Percentiles rank a stretch among this genome's conserved stretches.
Evolutionary conservation across 2,797 vertebrate species (phyloP).

Genomic region (Phyllotis vaccarum): DNA sequence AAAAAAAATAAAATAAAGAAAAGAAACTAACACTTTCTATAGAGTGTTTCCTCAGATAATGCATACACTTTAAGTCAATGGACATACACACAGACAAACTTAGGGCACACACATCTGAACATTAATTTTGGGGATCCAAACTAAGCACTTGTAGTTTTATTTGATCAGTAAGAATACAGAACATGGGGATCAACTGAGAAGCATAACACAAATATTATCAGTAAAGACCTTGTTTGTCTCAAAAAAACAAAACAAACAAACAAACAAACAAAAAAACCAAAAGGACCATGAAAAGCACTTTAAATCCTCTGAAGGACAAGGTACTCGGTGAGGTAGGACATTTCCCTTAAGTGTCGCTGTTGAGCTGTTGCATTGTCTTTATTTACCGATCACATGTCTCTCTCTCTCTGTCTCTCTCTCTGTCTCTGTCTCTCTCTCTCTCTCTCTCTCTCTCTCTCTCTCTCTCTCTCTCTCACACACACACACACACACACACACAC

Average conservation of each 20-base stretch:
- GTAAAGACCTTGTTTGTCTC: background rate
- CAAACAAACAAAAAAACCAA: too few species aligned
- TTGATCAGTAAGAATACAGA: constrained; percentile 23
- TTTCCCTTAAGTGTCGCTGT: too few species aligned
- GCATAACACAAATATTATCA: constrained; percentile 12
- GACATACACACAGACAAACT: background rate
- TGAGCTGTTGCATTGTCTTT: background rate
- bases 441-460: too few species aligned
- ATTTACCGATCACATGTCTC: background rate
- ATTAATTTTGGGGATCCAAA: background rate
- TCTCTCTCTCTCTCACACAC: too few species aligned
- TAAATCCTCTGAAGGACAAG: background rate
- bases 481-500: too few species aligned
- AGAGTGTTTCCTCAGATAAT: background rate
- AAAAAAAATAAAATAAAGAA: too few species aligned
- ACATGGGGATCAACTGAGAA: background rate
- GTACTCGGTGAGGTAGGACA: background rate
- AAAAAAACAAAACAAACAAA: background rate
- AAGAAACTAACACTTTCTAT: background rate
- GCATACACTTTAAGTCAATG: background rate
- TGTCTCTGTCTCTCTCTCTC: too few species aligned
- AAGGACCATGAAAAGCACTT: background rate
- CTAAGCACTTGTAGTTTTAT: background rate
- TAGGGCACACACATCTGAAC: background rate
- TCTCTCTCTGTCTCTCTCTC: too few species aligned